Evolutionary conservation across 2,797 vertebrate genomes (phyloP).

Genomic region (Xenops minutus): DNA sequence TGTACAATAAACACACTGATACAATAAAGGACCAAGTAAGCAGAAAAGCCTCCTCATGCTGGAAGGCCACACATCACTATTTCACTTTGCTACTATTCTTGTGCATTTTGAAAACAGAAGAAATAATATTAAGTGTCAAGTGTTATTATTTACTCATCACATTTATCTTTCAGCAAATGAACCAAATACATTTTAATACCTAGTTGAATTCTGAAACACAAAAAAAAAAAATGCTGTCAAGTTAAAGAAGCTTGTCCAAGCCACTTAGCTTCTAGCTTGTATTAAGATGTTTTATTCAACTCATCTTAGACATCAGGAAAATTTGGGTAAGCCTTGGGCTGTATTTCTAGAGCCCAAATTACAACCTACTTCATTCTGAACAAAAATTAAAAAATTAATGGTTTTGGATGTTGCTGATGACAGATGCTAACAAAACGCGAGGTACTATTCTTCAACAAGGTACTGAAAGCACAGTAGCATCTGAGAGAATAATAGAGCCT

Average conservation of each 20-base stretch:
- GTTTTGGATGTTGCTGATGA: background rate
- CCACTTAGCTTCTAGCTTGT: background rate
- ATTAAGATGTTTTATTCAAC: background rate
- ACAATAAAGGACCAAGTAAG: background rate
- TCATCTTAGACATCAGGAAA: background rate
- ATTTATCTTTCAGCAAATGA: background rate
- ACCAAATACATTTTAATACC: background rate
- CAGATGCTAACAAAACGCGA: background rate
- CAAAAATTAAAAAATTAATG: background rate
- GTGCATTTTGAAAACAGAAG: background rate
- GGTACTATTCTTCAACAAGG: background rate
- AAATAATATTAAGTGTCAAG: background rate
- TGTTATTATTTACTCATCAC: slow-evolving; percentile 1
- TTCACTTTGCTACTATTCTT: slow-evolving; percentile 6
- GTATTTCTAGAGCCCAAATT: background rate
- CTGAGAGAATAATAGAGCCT: background rate
- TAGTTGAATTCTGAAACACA: background rate
- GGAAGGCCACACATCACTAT: background rate
- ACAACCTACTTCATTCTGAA: background rate
- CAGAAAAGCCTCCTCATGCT: slow-evolving; percentile 53
- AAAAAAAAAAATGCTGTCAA: background rate
- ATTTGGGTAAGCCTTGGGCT: background rate
- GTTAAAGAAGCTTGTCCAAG: background rate
- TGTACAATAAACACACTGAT: slow-evolving; percentile 22
- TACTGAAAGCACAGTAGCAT: background rate